Percentiles rank a stretch among this genome's conserved stretches.
phyloP scores from a whole-genome alignment of 2,797 vertebrate species.

The Geotrypetes seraphini region DNA sequence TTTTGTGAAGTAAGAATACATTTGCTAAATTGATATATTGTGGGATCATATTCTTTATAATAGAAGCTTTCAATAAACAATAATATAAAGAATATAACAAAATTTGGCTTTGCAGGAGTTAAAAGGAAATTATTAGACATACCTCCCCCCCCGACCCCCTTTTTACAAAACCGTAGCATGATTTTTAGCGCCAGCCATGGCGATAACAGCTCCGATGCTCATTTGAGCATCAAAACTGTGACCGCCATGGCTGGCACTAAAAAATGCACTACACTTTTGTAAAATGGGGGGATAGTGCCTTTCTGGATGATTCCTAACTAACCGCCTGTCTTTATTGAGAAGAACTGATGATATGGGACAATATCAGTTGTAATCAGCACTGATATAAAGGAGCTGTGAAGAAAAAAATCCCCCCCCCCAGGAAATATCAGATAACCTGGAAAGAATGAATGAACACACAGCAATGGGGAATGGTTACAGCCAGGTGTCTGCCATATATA shows the following conservation, averaged over 20 bases:
- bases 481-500: constrained; percentile 9
- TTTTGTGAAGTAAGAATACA: too few species aligned
- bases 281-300: not conserved
- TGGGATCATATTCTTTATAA: constrained; percentile 15
- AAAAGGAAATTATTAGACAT: not conserved
- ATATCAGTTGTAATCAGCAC: too few species aligned
- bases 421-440: not conserved
- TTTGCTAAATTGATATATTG: too few species aligned
- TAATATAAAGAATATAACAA: not conserved
- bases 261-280: too few species aligned
- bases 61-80: too few species aligned
- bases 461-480: constrained; percentile 14
- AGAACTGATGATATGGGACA: not conserved
- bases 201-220: too few species aligned
- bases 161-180: too few species aligned
- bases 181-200: too few species aligned
- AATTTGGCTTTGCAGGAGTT: constrained; percentile 2
- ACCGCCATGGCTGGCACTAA: too few species aligned
- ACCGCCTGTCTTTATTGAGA: not conserved
- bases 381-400: not conserved
- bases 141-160: too few species aligned
- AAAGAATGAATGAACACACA: constrained; percentile 5
- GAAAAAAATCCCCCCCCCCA: too few species aligned
- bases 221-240: too few species aligned
- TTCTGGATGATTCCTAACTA: not conserved